Percentiles rank a stretch among this genome's conserved stretches.
These are phyloP conservation scores for Podarcis lilfordi DNA, from an alignment of 2,797 vertebrate species.

Conservation along the genomic window DNA sequence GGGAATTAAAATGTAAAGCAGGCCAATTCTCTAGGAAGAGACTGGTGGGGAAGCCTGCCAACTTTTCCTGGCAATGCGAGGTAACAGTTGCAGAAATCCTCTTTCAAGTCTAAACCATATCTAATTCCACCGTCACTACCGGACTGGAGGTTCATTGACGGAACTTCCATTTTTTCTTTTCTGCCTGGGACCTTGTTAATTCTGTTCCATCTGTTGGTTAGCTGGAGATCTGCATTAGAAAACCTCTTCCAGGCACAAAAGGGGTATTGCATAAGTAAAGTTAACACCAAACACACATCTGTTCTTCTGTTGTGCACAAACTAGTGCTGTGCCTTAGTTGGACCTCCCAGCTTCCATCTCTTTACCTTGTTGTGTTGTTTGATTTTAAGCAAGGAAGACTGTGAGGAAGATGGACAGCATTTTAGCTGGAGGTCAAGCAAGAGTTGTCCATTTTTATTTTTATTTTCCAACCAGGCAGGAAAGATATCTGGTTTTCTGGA, in stretches of 20 bases:
- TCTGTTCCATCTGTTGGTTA: not conserved
- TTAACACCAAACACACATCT: not conserved
- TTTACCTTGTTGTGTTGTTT: not conserved
- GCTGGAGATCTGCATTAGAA: not conserved
- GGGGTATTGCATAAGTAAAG: not conserved
- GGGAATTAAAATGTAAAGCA: conserved; percentile 26
- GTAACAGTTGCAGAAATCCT: not conserved
- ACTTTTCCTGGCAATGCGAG: not conserved
- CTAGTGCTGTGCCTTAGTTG: no score
- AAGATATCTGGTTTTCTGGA: no score
- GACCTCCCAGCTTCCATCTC: no score
- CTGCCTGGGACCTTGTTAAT: not conserved
- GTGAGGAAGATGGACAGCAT: no score
- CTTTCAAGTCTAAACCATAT: not conserved
- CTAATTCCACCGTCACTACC: not conserved
- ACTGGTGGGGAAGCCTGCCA: not conserved
- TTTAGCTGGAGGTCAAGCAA: no score
- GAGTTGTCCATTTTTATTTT: no score
- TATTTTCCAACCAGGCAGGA: not conserved
- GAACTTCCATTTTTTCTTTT: not conserved
- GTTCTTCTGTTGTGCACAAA: not conserved
- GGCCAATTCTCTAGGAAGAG: conserved; percentile 6
- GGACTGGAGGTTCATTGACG: not conserved
- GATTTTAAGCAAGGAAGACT: not conserved
- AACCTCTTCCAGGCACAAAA: not conserved